A percentile compares a stretch with the other conserved stretches of the same genome.
These are phyloP conservation scores for Phalangium opilio DNA, from an alignment of 2,888 invertebrate genomes.

Conservation along the genomic window DNA sequence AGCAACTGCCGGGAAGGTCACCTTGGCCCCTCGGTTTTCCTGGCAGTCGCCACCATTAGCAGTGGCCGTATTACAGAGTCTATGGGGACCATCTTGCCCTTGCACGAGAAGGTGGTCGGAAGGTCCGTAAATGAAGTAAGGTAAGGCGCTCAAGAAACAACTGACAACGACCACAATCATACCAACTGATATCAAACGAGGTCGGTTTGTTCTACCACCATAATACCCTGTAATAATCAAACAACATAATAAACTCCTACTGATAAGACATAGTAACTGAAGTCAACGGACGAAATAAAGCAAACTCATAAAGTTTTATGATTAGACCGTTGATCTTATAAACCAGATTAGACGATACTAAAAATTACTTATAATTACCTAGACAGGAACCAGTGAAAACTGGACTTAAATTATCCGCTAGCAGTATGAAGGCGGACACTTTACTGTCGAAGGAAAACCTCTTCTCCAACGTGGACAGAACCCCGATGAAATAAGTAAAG, in stretches of 20 bases:
- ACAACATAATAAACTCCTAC: too few species aligned
- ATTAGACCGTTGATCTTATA: too few species aligned
- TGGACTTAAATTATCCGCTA: conserved; percentile 15
- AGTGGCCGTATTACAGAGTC: conserved; percentile 1
- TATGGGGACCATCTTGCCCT: not conserved
- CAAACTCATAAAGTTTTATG: too few species aligned
- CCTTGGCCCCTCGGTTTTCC: not conserved
- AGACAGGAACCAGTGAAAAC: conserved; percentile 3
- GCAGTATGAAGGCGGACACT: conserved; percentile 15
- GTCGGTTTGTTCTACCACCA: conserved; percentile 13
- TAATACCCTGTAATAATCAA: conserved; percentile 14
- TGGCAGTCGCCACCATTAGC: conserved; percentile 3
- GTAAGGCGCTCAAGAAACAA: conserved; percentile 13
- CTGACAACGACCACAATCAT: conserved; percentile 10
- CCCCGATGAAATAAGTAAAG: conserved; percentile 15
- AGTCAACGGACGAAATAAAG: too few species aligned
- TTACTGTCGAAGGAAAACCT: conserved; percentile 16
- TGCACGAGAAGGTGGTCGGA: conserved; percentile 9
- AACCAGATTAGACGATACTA: too few species aligned
- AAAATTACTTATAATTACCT: not conserved
- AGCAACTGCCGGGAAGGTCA: conserved; percentile 12
- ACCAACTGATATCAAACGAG: conserved; percentile 9
- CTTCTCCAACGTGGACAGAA: conserved; percentile 18
- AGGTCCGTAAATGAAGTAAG: conserved; percentile 19
- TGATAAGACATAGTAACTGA: too few species aligned